phyloP scores from a whole-genome alignment of 92 coral and sea anemone species.

The Phymanthus crucifer region DNA sequence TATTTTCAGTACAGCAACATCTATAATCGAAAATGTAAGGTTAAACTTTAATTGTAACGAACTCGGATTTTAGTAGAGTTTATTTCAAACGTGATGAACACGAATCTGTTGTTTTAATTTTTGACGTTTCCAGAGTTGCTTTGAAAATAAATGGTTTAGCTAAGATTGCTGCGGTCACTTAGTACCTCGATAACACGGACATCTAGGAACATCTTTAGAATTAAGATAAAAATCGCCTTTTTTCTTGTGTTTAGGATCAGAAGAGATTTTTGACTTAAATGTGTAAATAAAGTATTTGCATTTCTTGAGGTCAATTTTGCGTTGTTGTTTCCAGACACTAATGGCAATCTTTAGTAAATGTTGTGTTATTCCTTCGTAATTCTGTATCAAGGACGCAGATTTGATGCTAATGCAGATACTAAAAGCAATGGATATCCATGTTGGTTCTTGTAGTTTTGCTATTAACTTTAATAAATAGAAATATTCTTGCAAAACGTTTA shows the following conservation, averaged over 20 bases:
- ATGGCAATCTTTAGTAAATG: background rate
- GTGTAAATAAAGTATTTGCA: background rate
- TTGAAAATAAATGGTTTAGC: background rate
- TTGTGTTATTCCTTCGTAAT: background rate
- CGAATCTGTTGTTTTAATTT: background rate
- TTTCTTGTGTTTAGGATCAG: background rate
- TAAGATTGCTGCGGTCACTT: slow-evolving; percentile 4
- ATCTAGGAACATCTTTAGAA: slow-evolving; percentile 1
- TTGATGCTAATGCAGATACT: background rate
- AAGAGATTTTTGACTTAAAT: background rate
- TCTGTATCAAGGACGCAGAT: no score
- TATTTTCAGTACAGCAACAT: background rate
- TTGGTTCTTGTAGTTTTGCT: background rate
- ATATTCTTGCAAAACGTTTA: no score
- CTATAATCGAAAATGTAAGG: background rate
- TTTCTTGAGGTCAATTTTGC: background rate
- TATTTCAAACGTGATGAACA: background rate
- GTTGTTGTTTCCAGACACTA: background rate
- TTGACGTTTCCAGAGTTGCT: background rate
- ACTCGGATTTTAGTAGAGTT: background rate
- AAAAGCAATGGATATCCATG: background rate
- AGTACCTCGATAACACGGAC: background rate
- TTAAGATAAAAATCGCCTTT: slow-evolving; percentile 8
- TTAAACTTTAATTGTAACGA: background rate
- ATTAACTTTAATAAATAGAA: background rate